phyloP scores from a whole-genome alignment of 2,113 vertebrate species.

The Macquaria ambigua region DNA sequence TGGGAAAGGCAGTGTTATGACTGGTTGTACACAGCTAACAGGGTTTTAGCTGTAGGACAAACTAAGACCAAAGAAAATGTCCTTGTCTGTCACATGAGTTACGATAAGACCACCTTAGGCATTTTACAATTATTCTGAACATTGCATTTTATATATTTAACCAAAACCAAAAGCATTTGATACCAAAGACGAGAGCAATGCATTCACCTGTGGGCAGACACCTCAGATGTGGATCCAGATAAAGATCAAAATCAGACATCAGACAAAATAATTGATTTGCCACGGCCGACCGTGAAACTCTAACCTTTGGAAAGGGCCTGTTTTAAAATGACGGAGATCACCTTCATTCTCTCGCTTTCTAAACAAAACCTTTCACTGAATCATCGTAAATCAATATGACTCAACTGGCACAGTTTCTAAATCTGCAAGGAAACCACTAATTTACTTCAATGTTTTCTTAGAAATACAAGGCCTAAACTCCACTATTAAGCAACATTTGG shows the following conservation, averaged over 20 bases:
- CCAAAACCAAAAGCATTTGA: constrained; percentile 10
- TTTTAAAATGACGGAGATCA: neutral
- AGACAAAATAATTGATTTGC: constrained; percentile 15
- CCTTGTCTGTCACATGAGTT: constrained; percentile 16
- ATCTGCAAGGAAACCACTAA: constrained; percentile 44
- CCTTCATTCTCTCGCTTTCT: neutral
- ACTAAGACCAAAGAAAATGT: neutral
- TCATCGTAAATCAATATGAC: constrained; percentile 20
- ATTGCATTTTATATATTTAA: constrained; percentile 2
- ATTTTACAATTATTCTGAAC: neutral
- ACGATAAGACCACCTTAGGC: neutral
- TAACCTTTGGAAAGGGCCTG: neutral
- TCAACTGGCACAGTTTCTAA: constrained; percentile 33
- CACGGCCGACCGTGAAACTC: neutral
- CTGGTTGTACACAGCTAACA: constrained; percentile 27
- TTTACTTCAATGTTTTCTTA: constrained; percentile 42
- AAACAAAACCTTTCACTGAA: constrained; percentile 23
- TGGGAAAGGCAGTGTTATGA: constrained; percentile 48
- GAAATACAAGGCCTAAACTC: constrained; percentile 20
- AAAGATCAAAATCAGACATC: constrained; percentile 24
- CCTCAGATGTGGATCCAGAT: constrained; percentile 26
- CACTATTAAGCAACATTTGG: constrained; percentile 34
- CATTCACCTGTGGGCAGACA: constrained; percentile 29
- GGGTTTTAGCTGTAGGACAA: constrained; percentile 12
- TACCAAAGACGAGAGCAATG: neutral